Base-by-base conservation (phyloP, 2,888 invertebrate species). In the Agonopterix heracliana region DNA sequence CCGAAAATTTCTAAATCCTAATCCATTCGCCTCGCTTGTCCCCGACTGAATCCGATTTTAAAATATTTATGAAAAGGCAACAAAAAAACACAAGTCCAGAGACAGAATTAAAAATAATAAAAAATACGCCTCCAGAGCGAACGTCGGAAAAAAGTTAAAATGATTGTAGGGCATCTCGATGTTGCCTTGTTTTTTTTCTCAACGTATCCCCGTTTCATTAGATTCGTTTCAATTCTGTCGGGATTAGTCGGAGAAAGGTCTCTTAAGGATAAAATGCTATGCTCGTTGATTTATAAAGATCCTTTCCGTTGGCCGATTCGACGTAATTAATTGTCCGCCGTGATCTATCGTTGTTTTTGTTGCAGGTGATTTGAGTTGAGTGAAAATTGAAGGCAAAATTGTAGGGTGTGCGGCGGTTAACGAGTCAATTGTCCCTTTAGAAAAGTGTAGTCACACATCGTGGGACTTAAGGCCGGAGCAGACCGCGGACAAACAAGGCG, bases 1-100 rank as follows among this genome's bases (percentile, higher is more conserved):
- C 82, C 82, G 74, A 86, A 85, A 85, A 86, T 86, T 86, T 85
- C 85, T 83, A 86, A 86, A 81, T 82, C 81, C 83, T 86, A 86
- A 88, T 86, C 85, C 86, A 85, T 87, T 86, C 81, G 85, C 68
- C 74, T 71, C 84, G 87, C 72, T 67, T 81, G 86, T 86, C 87
- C 76, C 86, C 83, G 80, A 57, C 70, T 78, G 85, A 82, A 83
- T 84, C 83, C 82, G 85, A 86, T 87, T 87, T 82, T 83, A 84
- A 86, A 87, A 87, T 87, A 87, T 86, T 85, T 86, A 85, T 86
- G 85, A 85, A 83, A 84, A 83, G 84, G 74, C 76, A 75, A 74
- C 78, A 79, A 79, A 75, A 75, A 71, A 64, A 63, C 63, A 65
- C 66, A 67, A 76, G 75, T 74, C 75, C 78, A 81, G 74, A 77